Evolutionary conservation across 2,113 vertebrate species (phyloP).

Genomic region (Entomyzon cyanotis): DNA sequence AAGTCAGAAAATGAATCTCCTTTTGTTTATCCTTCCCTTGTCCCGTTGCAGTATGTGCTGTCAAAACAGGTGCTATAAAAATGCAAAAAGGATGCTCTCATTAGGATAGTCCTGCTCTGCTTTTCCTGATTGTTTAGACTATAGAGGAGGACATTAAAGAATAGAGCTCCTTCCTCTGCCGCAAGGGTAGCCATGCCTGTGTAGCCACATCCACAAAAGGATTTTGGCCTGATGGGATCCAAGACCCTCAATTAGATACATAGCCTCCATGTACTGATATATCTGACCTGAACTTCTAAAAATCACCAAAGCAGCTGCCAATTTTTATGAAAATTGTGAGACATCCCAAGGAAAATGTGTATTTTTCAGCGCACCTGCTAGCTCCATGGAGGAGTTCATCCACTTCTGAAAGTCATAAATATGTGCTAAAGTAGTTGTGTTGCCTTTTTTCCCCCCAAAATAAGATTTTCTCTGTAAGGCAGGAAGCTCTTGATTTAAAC

Average conservation of each 20-base stretch:
- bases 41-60: background rate
- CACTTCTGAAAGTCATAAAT: background rate
- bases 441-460: background rate
- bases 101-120: background rate
- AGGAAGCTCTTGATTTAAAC: background rate
- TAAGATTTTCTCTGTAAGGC: background rate
- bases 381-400: background rate
- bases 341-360: background rate
- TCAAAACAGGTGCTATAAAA: background rate
- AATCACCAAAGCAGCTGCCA: background rate
- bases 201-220: background rate
- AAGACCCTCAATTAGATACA: background rate
- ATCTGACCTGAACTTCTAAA: background rate
- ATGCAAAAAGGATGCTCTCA: background rate
- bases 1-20: background rate
- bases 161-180: background rate
- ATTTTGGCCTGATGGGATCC: background rate
- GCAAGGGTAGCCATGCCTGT: background rate
- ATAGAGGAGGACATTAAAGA: background rate
- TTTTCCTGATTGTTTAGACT: background rate
- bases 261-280: background rate
- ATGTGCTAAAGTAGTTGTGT: rapidly evolving
- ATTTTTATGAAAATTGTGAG: background rate
- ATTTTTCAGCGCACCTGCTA: background rate
- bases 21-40: background rate